These are phyloP conservation scores for Polyommatus iphigenia DNA, from an alignment of 2,888 invertebrate genomes.

Conservation along the genomic window DNA sequence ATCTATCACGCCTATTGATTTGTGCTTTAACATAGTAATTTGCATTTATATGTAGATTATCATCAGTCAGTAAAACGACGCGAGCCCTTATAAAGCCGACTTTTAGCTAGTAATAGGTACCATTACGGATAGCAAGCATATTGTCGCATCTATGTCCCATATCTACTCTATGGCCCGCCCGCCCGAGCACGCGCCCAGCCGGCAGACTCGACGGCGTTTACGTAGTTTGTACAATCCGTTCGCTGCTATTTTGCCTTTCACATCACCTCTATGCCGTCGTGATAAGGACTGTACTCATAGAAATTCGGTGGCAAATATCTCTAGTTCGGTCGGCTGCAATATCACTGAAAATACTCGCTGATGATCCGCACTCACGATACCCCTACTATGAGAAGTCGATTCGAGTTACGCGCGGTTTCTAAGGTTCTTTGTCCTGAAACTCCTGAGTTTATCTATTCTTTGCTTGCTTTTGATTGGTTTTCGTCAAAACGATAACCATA, in stretches of 20 bases:
- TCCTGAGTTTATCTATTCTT: too few species aligned
- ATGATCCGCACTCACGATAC: conserved; percentile 41
- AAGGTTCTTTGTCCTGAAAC: too few species aligned
- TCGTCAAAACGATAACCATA: too few species aligned
- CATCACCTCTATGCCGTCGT: neutral
- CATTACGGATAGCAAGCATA: too few species aligned
- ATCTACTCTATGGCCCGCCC: conserved; percentile 52
- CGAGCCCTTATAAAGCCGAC: too few species aligned
- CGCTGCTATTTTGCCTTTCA: neutral
- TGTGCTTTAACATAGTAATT: too few species aligned
- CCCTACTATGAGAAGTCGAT: conserved; percentile 42
- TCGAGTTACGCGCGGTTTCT: neutral
- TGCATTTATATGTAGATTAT: too few species aligned
- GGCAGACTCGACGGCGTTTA: conserved; percentile 76
- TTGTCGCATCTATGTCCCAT: neutral
- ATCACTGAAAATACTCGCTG: conserved; percentile 69
- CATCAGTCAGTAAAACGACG: too few species aligned
- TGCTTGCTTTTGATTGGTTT: too few species aligned
- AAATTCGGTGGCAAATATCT: neutral
- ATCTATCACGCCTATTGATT: too few species aligned
- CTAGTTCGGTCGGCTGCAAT: conserved; percentile 48
- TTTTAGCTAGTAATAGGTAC: too few species aligned
- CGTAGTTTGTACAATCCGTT: conserved; percentile 53
- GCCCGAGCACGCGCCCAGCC: conserved; percentile 56
- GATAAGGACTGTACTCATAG: neutral